A percentile compares a stretch with the other conserved stretches of the same genome.
Evolutionary conservation across 2,113 vertebrate genomes (phyloP).

Genomic region (Dasyurus viverrinus): DNA sequence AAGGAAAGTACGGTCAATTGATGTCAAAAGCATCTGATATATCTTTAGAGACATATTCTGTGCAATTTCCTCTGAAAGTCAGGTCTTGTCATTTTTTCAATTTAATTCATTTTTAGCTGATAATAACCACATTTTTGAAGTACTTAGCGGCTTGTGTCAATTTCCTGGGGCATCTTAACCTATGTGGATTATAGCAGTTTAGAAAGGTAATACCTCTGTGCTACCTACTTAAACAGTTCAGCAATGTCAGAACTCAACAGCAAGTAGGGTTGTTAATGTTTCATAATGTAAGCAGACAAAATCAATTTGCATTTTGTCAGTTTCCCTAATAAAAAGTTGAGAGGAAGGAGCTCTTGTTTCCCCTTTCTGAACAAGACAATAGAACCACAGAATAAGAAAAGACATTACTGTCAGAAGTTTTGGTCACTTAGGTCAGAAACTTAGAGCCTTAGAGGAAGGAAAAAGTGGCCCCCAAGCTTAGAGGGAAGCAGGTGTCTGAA

Average conservation of each 20-base stretch:
- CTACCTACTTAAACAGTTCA: neutral
- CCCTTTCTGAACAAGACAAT: neutral
- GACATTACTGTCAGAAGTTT: neutral
- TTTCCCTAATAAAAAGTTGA: neutral
- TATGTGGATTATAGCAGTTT: slow-evolving; percentile 8
- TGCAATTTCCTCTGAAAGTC: neutral
- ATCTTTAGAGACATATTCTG: slow-evolving; percentile 2
- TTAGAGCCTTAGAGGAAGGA: neutral
- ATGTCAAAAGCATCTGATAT: neutral
- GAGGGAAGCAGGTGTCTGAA: neutral
- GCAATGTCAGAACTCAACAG: slow-evolving; percentile 8
- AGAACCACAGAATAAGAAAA: neutral
- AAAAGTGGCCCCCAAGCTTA: neutral
- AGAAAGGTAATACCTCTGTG: neutral
- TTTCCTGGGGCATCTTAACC: neutral
- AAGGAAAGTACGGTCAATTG: slow-evolving; percentile 24
- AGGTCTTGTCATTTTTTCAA: neutral
- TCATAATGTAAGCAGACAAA: neutral
- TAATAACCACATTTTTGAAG: neutral
- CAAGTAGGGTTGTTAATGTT: neutral
- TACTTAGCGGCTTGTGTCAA: neutral
- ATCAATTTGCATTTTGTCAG: neutral
- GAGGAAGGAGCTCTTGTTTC: neutral
- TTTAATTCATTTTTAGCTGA: neutral
- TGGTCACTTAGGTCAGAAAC: neutral